These are phyloP conservation scores for Poecilobothrus nobilitatus DNA, from an alignment of 2,888 invertebrate genomes.

Conservation along the genomic window DNA sequence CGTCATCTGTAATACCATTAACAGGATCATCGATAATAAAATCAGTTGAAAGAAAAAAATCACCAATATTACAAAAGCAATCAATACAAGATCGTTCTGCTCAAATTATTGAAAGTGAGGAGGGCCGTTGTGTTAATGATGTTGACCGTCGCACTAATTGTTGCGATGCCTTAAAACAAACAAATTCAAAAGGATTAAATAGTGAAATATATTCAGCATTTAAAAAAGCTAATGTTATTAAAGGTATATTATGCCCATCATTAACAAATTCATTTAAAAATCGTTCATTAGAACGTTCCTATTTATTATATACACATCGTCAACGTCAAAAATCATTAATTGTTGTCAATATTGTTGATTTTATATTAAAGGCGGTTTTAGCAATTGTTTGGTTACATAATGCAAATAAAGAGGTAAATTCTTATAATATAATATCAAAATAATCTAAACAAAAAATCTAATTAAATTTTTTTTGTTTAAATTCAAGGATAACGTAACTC, in stretches of 20 bases:
- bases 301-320: conserved; percentile 79
- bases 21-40: neutral
- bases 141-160: conserved; percentile 18
- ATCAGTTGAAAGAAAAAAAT: neutral
- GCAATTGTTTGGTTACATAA: conserved; percentile 38
- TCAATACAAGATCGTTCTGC: too few relatives aligned
- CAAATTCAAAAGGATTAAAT: conserved; percentile 34
- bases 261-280: conserved; percentile 75
- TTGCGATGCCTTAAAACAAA: conserved; percentile 25
- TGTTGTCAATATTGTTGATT: conserved; percentile 82
- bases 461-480: too few relatives aligned
- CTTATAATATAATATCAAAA: too few relatives aligned
- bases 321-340: conserved; percentile 85
- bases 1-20: neutral
- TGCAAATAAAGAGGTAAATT: conserved; percentile 22
- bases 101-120: neutral
- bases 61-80: neutral
- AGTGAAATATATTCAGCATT: conserved; percentile 51
- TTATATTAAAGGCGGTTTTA: conserved; percentile 62
- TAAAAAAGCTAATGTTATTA: conserved; percentile 69
- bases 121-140: neutral
- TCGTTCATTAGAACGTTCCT: conserved; percentile 64
- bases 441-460: too few relatives aligned
- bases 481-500: too few relatives aligned
- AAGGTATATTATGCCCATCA: conserved; percentile 81